Conservation (phyloP, 2,797 vertebrate genomes). For the Lepilemur ruficaudatus region DNA sequence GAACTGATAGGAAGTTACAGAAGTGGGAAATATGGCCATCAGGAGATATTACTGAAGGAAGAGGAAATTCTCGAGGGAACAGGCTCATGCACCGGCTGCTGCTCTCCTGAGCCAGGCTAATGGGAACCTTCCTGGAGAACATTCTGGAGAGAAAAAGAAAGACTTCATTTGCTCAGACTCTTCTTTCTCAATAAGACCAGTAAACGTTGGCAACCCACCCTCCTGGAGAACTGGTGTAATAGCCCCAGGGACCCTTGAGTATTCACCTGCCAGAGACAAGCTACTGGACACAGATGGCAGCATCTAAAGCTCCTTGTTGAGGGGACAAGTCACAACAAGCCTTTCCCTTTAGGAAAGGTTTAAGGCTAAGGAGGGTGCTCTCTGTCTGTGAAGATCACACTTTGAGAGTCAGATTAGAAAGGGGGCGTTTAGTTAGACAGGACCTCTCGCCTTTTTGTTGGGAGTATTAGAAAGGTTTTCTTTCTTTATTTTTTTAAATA, state of each 20-base stretch:
- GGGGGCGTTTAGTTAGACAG: neutral
- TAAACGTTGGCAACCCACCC: neutral
- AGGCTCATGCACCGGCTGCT: rapidly evolving
- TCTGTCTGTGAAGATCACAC: neutral
- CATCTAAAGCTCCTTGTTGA: neutral
- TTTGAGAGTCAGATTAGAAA: neutral
- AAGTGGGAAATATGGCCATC: neutral
- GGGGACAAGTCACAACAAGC: neutral
- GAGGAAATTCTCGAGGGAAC: neutral
- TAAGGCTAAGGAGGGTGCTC: neutral
- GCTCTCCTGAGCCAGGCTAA: neutral
- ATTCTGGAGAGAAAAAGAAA: neutral
- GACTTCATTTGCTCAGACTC: neutral
- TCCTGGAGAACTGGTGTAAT: neutral
- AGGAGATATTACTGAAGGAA: neutral
- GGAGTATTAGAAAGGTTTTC: neutral
- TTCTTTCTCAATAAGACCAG: neutral
- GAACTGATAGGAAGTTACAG: neutral
- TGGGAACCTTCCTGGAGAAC: neutral
- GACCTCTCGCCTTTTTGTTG: neutral
- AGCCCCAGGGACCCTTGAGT: neutral
- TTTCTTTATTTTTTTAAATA: neutral
- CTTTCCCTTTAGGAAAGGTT: neutral
- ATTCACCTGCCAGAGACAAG: neutral
- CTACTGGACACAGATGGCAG: neutral